Conservation (phyloP, 1,140 invertebrate species). For the Orussus abietinus region DNA sequence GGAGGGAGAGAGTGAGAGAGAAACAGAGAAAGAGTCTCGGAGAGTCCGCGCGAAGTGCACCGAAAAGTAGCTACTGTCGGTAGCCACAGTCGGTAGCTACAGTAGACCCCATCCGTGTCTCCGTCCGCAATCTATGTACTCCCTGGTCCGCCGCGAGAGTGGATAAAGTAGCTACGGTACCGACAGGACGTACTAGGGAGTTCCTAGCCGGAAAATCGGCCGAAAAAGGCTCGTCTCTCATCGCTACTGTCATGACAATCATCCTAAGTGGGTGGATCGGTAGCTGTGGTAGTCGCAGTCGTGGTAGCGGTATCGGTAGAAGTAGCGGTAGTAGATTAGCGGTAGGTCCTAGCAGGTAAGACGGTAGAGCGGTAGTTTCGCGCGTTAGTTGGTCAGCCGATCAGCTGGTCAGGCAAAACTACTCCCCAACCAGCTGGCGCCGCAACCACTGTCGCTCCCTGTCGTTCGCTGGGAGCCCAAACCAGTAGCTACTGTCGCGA, state of each 20-base stretch:
- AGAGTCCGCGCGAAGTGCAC: no score
- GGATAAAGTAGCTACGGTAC: constrained; percentile 42
- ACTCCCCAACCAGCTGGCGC: no score
- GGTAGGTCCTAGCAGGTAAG: constrained; percentile 46
- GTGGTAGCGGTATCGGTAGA: constrained; percentile 37
- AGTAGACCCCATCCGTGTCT: no score
- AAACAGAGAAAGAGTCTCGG: no score
- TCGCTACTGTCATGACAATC: constrained; percentile 55
- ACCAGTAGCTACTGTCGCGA: no score
- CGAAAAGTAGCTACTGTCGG: no score
- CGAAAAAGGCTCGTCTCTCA: constrained; percentile 51
- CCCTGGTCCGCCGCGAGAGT: constrained; percentile 50
- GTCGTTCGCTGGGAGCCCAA: no score
- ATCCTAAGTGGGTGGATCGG: constrained; percentile 51
- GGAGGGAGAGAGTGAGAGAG: no score
- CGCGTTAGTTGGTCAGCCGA: constrained; percentile 27
- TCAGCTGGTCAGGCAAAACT: constrained; percentile 22
- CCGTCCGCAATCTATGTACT: constrained; percentile 54
- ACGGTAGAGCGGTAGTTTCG: constrained; percentile 41
- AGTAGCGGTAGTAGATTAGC: constrained; percentile 35
- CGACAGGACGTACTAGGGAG: constrained; percentile 53
- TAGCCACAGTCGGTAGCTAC: no score
- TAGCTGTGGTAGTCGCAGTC: constrained; percentile 43
- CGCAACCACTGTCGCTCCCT: no score
- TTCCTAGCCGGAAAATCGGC: constrained; percentile 50